Base-by-base conservation (phyloP, 2,888 invertebrate species). In the Galerucella nymphaeae region DNA sequence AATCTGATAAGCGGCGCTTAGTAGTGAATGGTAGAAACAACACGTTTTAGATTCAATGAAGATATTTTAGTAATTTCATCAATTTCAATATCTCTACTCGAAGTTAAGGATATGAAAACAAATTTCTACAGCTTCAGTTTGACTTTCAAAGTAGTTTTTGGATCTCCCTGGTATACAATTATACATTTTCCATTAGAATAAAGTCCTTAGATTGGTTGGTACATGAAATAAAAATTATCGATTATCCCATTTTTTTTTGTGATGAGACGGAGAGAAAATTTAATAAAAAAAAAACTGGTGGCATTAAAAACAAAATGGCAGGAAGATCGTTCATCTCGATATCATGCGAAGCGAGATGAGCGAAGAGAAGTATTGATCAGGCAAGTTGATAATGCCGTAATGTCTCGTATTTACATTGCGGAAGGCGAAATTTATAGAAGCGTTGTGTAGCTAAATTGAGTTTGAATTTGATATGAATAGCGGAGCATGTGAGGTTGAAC, bases 401-500 rank as follows among this genome's bases (percentile, higher is more conserved):
- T 75, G 75, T 74, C 80, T 75, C 76, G 79, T 77, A 81, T 81
- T 80, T 78, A 78, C 81, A 80, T 80, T 82, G 80, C 80, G 80
- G 81, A 81, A 81, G 82, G 80, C 79, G 80, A 79, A 83, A 83
- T 83, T 83, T 83, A 83, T 82, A 79, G 82, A 81, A 79, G 80
- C 82, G 81, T 81, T 82, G 80, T 80, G 79, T 79, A 79, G 79
- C 80, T 80, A 84, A 84, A 84, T 84, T 82, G 83, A 83, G 80
- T 81, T 84, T 82, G 84, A 84, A 83, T 84, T 83, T 80, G 82
- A 84, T 84, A 83, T 83, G 83, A 84, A 84, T 83, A 79, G 83
- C 79, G 78, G 79, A 77, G 80, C 80, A 77, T 79, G 79, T 77
- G 81, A 82, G 78, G 71, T 79, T 81, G 83, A 84, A 83, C 81